Conservation (phyloP, 2,888 invertebrate genomes). For the Drosophila melanosoma region DNA sequence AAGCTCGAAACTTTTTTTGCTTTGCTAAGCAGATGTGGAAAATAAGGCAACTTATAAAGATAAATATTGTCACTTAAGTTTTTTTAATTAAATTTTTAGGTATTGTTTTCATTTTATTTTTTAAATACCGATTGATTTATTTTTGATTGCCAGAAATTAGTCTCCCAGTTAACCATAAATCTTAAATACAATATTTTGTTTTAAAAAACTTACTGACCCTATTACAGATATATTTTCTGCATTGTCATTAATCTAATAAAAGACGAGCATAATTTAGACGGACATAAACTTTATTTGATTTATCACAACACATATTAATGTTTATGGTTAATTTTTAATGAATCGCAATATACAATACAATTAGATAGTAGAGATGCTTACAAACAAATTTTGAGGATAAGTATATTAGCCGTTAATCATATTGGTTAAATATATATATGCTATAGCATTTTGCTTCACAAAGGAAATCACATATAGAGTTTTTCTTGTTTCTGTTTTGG, state of each 20-base stretch:
- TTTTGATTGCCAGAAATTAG: not conserved
- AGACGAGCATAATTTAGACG: not conserved
- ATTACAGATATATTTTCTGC: not conserved
- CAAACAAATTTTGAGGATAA: slow-evolving; percentile 1
- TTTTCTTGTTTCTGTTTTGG: slow-evolving; percentile 6
- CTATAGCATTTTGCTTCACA: slow-evolving; percentile 54
- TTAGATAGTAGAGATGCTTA: slow-evolving; percentile 10
- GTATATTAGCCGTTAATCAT: slow-evolving; percentile 26
- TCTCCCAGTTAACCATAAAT: not conserved
- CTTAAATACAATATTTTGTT: not conserved
- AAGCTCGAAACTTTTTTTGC: not conserved
- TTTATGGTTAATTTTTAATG: slow-evolving; percentile 17
- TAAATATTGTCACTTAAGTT: not conserved
- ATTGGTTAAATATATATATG: slow-evolving; percentile 17
- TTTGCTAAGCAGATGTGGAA: not conserved
- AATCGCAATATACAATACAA: slow-evolving; percentile 11
- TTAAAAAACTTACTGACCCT: not conserved
- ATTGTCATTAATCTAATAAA: not conserved
- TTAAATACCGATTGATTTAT: not conserved
- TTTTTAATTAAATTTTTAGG: not conserved
- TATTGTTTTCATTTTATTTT: not conserved
- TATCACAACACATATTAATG: not conserved
- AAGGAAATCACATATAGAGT: slow-evolving; percentile 69
- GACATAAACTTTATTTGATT: not conserved
- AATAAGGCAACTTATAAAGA: not conserved